phyloP scores from a whole-genome alignment of 1,140 invertebrate genomes.

The Sycophaga agraensis region DNA sequence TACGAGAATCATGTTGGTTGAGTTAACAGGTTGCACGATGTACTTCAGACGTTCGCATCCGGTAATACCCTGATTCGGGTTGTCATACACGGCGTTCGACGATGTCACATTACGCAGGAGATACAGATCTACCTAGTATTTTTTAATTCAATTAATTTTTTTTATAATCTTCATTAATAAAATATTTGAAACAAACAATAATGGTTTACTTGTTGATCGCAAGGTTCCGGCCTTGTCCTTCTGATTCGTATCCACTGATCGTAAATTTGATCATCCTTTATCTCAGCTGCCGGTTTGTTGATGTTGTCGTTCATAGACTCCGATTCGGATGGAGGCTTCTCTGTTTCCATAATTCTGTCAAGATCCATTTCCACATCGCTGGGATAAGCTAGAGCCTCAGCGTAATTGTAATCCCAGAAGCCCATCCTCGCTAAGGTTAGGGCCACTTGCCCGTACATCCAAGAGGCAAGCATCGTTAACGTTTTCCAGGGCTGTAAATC shows the following conservation, averaged over 20 bases:
- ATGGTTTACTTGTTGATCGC: constrained; percentile 70
- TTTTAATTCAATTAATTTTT: no score
- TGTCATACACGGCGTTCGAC: constrained; percentile 39
- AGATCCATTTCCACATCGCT: constrained; percentile 45
- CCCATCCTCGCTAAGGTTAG: constrained; percentile 55
- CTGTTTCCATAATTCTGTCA: constrained; percentile 37
- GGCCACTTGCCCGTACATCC: constrained; percentile 54
- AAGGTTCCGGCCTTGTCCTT: constrained; percentile 75
- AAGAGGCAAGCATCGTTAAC: constrained; percentile 49
- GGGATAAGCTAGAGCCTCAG: constrained; percentile 44
- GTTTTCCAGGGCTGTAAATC: constrained; percentile 52
- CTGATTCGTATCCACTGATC: constrained; percentile 69
- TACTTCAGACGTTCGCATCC: constrained; percentile 62
- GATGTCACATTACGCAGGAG: constrained; percentile 45
- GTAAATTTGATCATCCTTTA: constrained; percentile 59
- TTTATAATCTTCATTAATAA: no score
- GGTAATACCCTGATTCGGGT: constrained; percentile 43
- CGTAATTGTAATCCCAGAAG: constrained; percentile 48
- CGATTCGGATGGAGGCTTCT: constrained; percentile 45
- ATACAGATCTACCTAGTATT: constrained; percentile 54
- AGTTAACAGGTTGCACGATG: constrained; percentile 77
- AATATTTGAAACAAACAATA: no score
- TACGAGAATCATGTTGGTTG: constrained; percentile 81
- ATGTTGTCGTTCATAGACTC: constrained; percentile 42
- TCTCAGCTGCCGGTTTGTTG: constrained; percentile 53